Evolutionary conservation across 2,113 vertebrate species (phyloP).

Genomic region (Globicephala melas): DNA sequence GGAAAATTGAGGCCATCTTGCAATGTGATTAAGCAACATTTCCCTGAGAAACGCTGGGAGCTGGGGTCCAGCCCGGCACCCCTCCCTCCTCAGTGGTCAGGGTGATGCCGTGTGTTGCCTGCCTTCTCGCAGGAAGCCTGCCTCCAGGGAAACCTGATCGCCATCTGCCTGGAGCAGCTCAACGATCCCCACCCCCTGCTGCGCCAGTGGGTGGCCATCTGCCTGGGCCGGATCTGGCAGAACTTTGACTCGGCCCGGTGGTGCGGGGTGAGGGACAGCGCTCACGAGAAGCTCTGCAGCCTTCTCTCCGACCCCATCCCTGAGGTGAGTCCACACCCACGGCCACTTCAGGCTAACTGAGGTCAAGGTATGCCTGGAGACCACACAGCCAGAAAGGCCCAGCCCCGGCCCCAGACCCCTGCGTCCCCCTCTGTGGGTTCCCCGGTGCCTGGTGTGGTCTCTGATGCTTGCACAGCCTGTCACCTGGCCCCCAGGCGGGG

Average conservation of each 20-base stretch:
- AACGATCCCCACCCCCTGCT: slow-evolving; percentile 95
- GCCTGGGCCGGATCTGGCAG: slow-evolving; percentile 97
- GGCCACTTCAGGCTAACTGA: accelerated
- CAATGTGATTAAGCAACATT: background rate
- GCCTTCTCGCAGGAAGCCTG: slow-evolving; percentile 90
- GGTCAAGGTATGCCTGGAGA: background rate
- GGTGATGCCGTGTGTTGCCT: background rate
- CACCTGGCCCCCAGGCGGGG: background rate
- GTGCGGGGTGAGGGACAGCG: slow-evolving; percentile 97
- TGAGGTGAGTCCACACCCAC: slow-evolving; percentile 84
- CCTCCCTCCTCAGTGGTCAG: accelerated
- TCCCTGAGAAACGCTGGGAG: accelerated
- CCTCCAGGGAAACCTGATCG: slow-evolving; percentile 97
- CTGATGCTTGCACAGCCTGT: background rate
- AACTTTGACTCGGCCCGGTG: slow-evolving; percentile 97
- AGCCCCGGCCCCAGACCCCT: no score
- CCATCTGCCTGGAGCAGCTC: slow-evolving; percentile 98
- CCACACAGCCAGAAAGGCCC: background rate
- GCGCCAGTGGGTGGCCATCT: slow-evolving; percentile 99
- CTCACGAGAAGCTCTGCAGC: slow-evolving; percentile 98
- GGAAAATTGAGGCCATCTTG: background rate
- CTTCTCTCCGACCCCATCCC: slow-evolving; percentile 96
- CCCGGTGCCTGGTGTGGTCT: background rate
- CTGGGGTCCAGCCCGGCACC: background rate
- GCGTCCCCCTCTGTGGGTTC: accelerated